Evolutionary conservation across 2,113 vertebrate species (phyloP), one percentile per base, ranked within the genome.

Genomic region (Tachuris rubrigastra): DNA sequence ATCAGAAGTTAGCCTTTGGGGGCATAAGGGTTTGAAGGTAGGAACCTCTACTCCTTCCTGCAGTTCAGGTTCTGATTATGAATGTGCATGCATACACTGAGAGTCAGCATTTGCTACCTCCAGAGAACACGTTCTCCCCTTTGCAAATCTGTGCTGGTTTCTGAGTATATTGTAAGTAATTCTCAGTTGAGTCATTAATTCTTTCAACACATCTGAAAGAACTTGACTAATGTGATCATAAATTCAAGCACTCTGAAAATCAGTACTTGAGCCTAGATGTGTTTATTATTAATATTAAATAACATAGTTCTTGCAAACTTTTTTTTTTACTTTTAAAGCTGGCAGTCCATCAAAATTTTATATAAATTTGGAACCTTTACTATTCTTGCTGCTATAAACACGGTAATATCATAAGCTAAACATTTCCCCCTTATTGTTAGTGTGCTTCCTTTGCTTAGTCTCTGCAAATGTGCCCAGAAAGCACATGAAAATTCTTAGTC

Each of bases 361-460:
- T 59, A 60, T 88, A 77, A 53, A 10, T 37, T 90, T 90, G 60
- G 24, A 78, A 72, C 59, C 85, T 80, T 67, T 81, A 74, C 59
- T 72, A 30, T 84, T 90, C 78, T 84, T 86, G 33, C 65, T 92
- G 39, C 79, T 93, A 44, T 77, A 88, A 93, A 68, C 71, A 90
- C 12, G 9, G 65, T 71, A 94, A 59, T 88, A 96, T 81, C 85
- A 81, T 68, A 90, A 96, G 35, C 47, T 24, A 96, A 94, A 77
- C 33, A 52, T 90, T 95, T 88, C 30, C 72, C 75, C 75, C 33
- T 90, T 74, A 93, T 90, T 96, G 89, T 95, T 94, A 75, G 12
- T 62, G 39, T 67, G 74, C 93, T 96, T 95, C 90, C 90, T 94
- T 88, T 95, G 47, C 87, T 88, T 67, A 55, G 55, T 63, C 58